Evolutionary conservation across 2,113 vertebrate genomes (phyloP), one percentile per base, ranked within the genome.

Genomic region (Epinephelus fuscoguttatus): DNA sequence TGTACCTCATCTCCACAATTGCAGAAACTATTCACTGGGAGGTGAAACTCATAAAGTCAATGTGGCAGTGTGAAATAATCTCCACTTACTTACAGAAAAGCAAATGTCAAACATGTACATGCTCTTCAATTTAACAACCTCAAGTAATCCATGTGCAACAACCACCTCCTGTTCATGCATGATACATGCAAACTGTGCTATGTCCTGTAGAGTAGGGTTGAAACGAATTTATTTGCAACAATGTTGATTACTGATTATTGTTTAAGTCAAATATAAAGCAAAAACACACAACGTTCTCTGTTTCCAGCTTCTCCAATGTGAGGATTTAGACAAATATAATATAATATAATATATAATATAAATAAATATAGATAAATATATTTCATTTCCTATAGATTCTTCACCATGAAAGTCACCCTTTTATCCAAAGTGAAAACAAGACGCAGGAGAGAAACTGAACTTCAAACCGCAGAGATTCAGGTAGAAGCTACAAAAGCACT

Each of bases 21-120:
- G 40, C 61, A 68, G 27, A 70, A 70, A 71, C 23, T 30, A 21
- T 33, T 67, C 2, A 66, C 25, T 59, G n/a, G 33, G 75, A 70
- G 70, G 45, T 60, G 68, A 53, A 68, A 67, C 33, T 79, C 56
- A 61, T 57, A 40, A 83, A 70, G 64, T 25, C 59, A 42, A 42
- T 60, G 57, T 55, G 47, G 62, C 23, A 11, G 53, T 50, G 56
- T 42, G 12, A 66, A 79, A 62, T 62, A 30, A 56, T 23, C 18
- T 78, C 66, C 7, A 17, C 27, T 61, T 23, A 67, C 11, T 75
- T 21, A 30, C 60, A 49, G 59, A 70, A 12, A 18, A 25, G 40
- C 17, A 57, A 42, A 74, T 49, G 33, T 42, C 21, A 55, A 56
- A 70, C 49, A 21, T 23, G 19, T 19, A 52, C n/a, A 52, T 50